Evolutionary conservation across 2,113 vertebrate species (phyloP).

Genomic region (Cettia cetti): DNA sequence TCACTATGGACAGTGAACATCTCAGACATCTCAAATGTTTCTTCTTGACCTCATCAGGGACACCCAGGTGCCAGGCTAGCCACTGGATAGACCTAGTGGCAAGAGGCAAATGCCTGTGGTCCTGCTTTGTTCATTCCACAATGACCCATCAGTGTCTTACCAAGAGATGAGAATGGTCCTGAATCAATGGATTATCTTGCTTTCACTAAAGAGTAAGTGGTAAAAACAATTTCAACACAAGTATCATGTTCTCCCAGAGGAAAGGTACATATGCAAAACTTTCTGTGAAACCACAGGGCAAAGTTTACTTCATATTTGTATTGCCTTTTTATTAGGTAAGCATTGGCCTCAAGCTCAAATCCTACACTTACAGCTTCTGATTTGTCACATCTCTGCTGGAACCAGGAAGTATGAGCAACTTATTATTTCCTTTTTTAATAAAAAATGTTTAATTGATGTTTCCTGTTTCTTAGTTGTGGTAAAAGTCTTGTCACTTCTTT

Average conservation of each 20-base stretch:
- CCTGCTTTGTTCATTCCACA: not conserved
- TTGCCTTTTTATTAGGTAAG: not conserved
- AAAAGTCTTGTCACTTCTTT: not conserved
- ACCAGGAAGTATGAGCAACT: not conserved
- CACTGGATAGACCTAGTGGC: not conserved
- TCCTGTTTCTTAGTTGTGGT: too few relatives aligned
- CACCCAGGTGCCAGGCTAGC: not conserved
- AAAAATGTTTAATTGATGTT: too few relatives aligned
- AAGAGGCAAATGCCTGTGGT: not conserved
- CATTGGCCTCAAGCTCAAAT: not conserved
- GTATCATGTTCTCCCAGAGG: not conserved
- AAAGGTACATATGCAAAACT: not conserved
- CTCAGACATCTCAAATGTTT: not conserved
- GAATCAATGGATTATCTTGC: not conserved
- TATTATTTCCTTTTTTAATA: not conserved
- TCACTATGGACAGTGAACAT: too few relatives aligned
- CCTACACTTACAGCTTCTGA: not conserved
- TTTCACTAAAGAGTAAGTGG: not conserved
- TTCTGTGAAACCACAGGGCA: not conserved
- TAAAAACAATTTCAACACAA: not conserved
- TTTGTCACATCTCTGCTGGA: not conserved
- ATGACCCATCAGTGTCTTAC: not conserved
- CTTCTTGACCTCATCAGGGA: not conserved
- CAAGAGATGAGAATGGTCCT: not conserved
- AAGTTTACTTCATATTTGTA: not conserved